phyloP scores from a whole-genome alignment of 2,797 vertebrate genomes.

The Neoniphon sammara region DNA sequence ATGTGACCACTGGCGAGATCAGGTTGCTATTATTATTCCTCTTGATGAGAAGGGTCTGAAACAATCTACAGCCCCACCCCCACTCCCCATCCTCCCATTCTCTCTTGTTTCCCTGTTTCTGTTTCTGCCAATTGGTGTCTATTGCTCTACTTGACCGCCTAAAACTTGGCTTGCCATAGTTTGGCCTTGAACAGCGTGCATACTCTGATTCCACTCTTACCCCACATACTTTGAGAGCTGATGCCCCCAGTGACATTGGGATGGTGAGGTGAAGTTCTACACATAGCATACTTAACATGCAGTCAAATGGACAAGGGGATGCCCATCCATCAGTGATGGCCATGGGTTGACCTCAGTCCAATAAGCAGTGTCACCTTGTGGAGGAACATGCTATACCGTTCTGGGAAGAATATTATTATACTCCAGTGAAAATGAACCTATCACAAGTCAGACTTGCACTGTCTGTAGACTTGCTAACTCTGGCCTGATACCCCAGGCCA shows the following conservation, averaged over 20 bases:
- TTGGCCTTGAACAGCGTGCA: conserved; percentile 23
- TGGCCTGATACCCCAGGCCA: conserved; percentile 53
- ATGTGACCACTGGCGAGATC: conserved; percentile 62
- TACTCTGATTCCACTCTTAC: conserved; percentile 30
- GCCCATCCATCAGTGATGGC: conserved; percentile 1
- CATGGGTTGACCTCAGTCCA: background rate
- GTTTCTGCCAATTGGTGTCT: conserved; percentile 32
- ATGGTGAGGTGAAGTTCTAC: conserved; percentile 23
- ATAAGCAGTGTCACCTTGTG: conserved; percentile 13
- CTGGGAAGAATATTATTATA: conserved; percentile 47
- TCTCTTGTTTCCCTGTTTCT: conserved; percentile 6
- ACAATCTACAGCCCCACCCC: conserved; percentile 8
- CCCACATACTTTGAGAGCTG: conserved; percentile 43
- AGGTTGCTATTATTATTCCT: conserved; percentile 65
- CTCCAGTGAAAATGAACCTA: conserved; percentile 22
- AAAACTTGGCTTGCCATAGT: conserved; percentile 14
- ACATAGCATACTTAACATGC: conserved; percentile 31
- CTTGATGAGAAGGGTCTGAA: conserved; percentile 49
- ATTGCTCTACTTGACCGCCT: conserved; percentile 29
- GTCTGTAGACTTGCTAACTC: conserved; percentile 37
- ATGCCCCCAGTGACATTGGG: conserved; percentile 29
- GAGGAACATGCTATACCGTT: conserved; percentile 27
- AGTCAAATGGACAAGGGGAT: conserved; percentile 19
- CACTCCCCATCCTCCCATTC: background rate
- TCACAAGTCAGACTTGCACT: conserved; percentile 11